Conservation (phyloP, 2,797 vertebrate genomes). For the Phrynocephalus vlangalii region DNA sequence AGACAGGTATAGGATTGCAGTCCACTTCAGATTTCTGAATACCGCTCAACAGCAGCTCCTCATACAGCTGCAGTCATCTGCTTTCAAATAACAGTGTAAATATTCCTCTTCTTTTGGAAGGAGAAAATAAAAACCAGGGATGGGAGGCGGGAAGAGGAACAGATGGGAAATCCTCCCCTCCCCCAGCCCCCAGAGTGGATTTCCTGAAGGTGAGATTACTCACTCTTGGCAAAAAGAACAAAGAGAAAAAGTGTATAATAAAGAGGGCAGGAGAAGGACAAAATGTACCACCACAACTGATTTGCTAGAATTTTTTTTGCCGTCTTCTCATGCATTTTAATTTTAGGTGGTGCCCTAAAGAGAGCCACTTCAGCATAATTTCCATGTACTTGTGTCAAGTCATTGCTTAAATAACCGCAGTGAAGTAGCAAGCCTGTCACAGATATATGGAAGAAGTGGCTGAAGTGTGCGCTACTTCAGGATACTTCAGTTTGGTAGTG, state of each 20-base stretch:
- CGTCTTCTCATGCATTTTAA: conserved; percentile 37
- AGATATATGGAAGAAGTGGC: conserved; percentile 52
- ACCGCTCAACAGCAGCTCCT: background rate
- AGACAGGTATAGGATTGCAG: background rate
- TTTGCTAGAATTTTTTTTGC: conserved; percentile 37
- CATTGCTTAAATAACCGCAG: conserved; percentile 49
- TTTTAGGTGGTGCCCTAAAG: conserved; percentile 55
- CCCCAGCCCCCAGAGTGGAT: background rate
- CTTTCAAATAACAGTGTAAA: background rate
- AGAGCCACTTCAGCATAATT: conserved; percentile 56
- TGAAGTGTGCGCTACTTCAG: conserved; percentile 57
- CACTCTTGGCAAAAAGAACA: background rate
- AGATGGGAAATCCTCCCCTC: background rate
- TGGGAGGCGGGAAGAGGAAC: background rate
- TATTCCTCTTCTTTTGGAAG: background rate
- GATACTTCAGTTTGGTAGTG: conserved; percentile 56
- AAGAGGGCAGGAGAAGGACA: background rate
- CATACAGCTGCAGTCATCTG: background rate
- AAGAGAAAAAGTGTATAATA: background rate
- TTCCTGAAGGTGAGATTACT: conserved; percentile 9
- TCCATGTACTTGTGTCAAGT: background rate
- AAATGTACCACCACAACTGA: conserved; percentile 36
- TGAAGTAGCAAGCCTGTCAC: conserved; percentile 56
- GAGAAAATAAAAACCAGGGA: background rate
- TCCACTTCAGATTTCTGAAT: background rate